Base-by-base conservation (phyloP, 2,888 invertebrate genomes). In the Rotaria macrura region DNA sequence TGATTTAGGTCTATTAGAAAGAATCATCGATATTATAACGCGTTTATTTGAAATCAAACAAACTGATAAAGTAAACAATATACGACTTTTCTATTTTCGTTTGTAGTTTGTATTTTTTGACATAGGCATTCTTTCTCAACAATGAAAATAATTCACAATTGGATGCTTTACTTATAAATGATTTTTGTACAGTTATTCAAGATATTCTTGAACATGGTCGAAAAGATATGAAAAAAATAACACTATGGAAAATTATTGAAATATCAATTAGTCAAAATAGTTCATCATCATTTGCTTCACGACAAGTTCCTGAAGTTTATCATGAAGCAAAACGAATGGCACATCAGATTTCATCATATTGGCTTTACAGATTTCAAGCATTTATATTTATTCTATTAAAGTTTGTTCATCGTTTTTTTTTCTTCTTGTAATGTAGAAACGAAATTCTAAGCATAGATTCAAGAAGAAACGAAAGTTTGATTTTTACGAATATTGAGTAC, bases 11-110 rank as follows among this genome's bases (percentile, higher is more conserved):
- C 10, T 79, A 20, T 25, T 79, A 25, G 79, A 43, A 43, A 79
- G 4, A 10, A n/a, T 79, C 3, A 43, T 6, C n/a, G 25, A 79
- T 25, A 79, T 43, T 3, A 34, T 79, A 25, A 79, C 43, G 43
- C 79, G n/a, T n/a, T n/a, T 79, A 43, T 79, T 43, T 43, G 79
- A 79, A 79, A 79, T 79, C 25, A 79, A 79, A 79, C 79, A n/a
- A 43, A 9, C 40, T 43, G 79, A n/a, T n/a, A 79, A 79, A n/a
- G 79, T 79, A 79, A n/a, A 10, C 6, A 29, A 20, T 0, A 34
- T 17, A 34, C 23, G 52, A 52, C 20, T 52, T 52, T 20, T 52
- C 20, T 12, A 17, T 14, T 52, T 52, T 17, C 14, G 20, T 17
- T 52, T 52, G 14, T 12, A 12, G 17, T 34, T 7, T 34, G 14